Percentiles rank a stretch among this genome's conserved stretches.
Evolutionary conservation across 2,888 invertebrate species (phyloP).

Genomic region (Himalopsyche tibetana): DNA sequence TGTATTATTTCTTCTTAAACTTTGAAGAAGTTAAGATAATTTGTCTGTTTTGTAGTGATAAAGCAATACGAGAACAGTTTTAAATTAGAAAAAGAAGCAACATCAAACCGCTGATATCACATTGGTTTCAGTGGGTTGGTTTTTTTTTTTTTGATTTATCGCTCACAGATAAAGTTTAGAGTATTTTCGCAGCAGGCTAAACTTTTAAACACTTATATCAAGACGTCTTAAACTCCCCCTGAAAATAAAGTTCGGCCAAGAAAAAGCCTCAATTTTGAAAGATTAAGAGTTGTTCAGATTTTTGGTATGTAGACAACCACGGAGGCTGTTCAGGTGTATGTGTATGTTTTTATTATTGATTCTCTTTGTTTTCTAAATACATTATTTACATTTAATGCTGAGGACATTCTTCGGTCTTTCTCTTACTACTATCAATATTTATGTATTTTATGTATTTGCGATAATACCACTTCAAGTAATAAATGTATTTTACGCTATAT

Average conservation of each 20-base stretch:
- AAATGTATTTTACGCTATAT: no score
- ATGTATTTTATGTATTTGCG: no score
- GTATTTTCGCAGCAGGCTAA: constrained; percentile 39
- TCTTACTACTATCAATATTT: no score
- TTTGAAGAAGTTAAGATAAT: background rate
- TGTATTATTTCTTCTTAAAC: no score
- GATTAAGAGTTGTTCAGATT: constrained; percentile 52
- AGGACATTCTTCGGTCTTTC: no score
- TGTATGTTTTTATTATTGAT: background rate
- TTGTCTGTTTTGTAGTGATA: background rate
- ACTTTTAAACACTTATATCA: constrained; percentile 54
- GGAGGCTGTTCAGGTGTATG: background rate
- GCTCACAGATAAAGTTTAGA: constrained; percentile 22
- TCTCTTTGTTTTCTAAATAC: no score
- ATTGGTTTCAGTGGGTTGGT: background rate
- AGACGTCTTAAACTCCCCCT: constrained; percentile 1
- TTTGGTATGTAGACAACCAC: constrained; percentile 12
- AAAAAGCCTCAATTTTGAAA: constrained; percentile 60
- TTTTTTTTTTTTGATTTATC: constrained; percentile 24
- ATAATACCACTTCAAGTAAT: no score
- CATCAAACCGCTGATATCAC: background rate
- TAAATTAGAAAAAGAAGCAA: constrained; percentile 9
- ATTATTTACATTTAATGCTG: no score
- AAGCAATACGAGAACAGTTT: background rate
- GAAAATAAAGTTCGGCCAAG: constrained; percentile 42